Evolutionary conservation across 2,888 invertebrate species (phyloP), one percentile per base, ranked within the genome.

Genomic region (Altica lythri): DNA sequence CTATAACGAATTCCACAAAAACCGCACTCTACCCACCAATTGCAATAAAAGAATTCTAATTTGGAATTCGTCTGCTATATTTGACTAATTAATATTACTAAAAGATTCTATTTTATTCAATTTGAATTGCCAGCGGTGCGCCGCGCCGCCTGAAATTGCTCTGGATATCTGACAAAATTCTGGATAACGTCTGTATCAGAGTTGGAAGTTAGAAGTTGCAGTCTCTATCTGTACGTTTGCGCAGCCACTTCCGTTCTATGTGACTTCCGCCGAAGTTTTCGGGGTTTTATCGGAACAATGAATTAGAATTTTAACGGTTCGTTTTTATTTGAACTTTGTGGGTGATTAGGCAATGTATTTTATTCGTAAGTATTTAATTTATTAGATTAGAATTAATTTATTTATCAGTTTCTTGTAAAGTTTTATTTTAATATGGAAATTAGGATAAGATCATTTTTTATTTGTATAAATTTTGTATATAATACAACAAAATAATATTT

Each of bases 131-230:
- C 30, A 10, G n/a, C 8, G 14, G 5, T 9, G 42, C 14, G 42
- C 19, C 57, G 68, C 68, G 67, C 67, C 59, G 62, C 64, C 64
- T 59, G 64, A 59, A 58, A 60, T 60, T 59, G 62, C 50, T 52
- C 59, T 34, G 56, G 59, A 60, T 60, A 59, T 61, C 48, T 42
- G 61, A 59, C 61, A 64, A 63, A 62, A 63, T 60, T 64, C 63
- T 34, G 34, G 66, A 63, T 57, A 62, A 65, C 62, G 64, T 65
- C 66, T 66, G 63, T 64, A 64, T 66, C 64, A 62, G 60, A 54
- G 59, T 58, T 16, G 44, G 25, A 44, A 44, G 43, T 51, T 53
- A 59, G 62, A 68, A 60, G 65, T 67, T 68, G 67, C 68, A 69
- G 68, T 70, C 61, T 60, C 62, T 59, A 51, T 62, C 55, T 56